phyloP scores from a whole-genome alignment of 2,113 vertebrate genomes.

The Carassius auratus region DNA sequence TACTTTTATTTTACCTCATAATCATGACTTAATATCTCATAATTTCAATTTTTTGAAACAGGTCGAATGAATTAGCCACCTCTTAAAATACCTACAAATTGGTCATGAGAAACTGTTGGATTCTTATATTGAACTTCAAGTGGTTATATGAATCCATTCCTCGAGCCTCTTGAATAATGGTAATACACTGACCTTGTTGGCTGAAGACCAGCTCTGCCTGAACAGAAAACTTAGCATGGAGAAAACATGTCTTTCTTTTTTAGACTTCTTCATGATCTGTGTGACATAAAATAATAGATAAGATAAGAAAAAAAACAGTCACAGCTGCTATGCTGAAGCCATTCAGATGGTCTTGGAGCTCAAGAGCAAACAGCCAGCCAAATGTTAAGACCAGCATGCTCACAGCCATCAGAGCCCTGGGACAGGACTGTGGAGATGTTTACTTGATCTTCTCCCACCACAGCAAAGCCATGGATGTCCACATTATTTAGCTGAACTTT shows the following conservation, averaged over 20 bases:
- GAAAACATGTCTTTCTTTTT: neutral
- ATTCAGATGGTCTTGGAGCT: constrained; percentile 75
- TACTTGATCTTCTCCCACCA: constrained; percentile 78
- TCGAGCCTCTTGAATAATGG: constrained; percentile 74
- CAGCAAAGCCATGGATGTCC: constrained; percentile 80
- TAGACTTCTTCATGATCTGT: neutral
- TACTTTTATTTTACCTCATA: too few relatives aligned
- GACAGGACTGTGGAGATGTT: constrained; percentile 78
- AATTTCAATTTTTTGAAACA: too few relatives aligned
- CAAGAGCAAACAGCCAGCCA: constrained; percentile 83
- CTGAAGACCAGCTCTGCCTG: constrained; percentile 77
- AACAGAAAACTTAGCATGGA: constrained; percentile 76
- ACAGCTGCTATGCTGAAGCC: constrained; percentile 82
- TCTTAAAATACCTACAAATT: too few relatives aligned
- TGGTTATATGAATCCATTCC: constrained; percentile 79
- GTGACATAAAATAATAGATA: neutral
- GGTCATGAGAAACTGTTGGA: constrained; percentile 40
- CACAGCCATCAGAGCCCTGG: constrained; percentile 77
- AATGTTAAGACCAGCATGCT: constrained; percentile 74
- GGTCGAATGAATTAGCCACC: too few relatives aligned
- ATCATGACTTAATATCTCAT: too few relatives aligned
- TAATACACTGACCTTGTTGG: constrained; percentile 73
- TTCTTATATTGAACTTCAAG: constrained; percentile 73
- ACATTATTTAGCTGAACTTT: constrained; percentile 59
- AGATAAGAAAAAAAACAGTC: constrained; percentile 32